phyloP scores from a whole-genome alignment of 1,140 invertebrate species.

The Rhynchophorus ferrugineus region DNA sequence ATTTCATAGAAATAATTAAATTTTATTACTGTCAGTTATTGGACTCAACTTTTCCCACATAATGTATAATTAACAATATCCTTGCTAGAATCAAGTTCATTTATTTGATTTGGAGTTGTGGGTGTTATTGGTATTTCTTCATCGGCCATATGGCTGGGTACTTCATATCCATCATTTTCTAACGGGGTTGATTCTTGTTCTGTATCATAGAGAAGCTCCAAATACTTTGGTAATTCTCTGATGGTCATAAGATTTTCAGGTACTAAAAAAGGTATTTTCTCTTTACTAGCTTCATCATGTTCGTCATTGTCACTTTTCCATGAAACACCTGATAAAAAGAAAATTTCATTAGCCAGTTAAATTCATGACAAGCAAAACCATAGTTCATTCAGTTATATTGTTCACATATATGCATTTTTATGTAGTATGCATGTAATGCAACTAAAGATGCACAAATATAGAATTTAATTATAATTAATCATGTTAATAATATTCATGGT shows the following conservation, averaged over 20 bases:
- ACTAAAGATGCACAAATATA: too few species aligned
- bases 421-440: too few species aligned
- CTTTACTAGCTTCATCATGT: slow-evolving; percentile 29
- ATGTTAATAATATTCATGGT: too few species aligned
- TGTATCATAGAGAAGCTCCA: slow-evolving; percentile 43
- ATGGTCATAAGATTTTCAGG: slow-evolving; percentile 11
- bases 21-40: too few species aligned
- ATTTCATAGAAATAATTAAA: too few species aligned
- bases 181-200: slow-evolving; percentile 16
- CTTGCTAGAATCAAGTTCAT: neutral
- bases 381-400: too few species aligned
- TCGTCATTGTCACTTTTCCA: slow-evolving; percentile 35
- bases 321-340: slow-evolving; percentile 25
- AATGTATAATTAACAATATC: neutral
- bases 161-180: slow-evolving; percentile 43
- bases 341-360: slow-evolving; percentile 1
- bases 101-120: neutral
- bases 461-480: too few species aligned
- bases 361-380: too few species aligned
- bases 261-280: slow-evolving; percentile 35
- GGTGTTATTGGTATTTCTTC: neutral
- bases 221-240: slow-evolving; percentile 41
- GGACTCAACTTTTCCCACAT: neutral
- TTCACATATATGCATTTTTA: too few species aligned
- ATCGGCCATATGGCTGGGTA: slow-evolving; percentile 32